A percentile compares a stretch with the other conserved stretches of the same genome.
phyloP scores from a whole-genome alignment of 2,113 vertebrate genomes.

The Eidolon helvum region DNA sequence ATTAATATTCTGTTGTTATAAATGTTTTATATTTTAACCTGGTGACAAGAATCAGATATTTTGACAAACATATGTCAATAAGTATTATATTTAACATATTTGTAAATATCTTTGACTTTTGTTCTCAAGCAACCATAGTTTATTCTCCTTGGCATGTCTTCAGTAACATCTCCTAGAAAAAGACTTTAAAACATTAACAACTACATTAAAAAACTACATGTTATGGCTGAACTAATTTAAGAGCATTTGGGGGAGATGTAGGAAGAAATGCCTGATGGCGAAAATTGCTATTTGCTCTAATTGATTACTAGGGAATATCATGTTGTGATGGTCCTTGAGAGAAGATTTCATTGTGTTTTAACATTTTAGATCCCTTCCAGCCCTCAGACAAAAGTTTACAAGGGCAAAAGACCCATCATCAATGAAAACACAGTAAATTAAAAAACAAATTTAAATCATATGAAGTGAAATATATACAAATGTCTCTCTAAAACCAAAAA shows the following conservation, averaged over 20 bases:
- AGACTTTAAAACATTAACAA: background rate
- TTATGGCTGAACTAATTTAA: background rate
- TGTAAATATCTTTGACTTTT: background rate
- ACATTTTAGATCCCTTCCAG: background rate
- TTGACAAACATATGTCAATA: background rate
- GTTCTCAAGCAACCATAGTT: background rate
- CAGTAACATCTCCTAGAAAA: background rate
- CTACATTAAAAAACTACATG: background rate
- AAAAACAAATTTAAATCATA: background rate
- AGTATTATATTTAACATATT: background rate
- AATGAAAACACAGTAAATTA: background rate
- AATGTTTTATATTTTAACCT: background rate
- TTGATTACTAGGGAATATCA: background rate
- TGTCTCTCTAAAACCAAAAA: background rate
- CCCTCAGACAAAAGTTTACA: background rate
- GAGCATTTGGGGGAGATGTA: background rate
- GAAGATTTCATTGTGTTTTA: background rate
- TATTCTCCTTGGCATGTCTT: background rate
- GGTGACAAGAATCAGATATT: background rate
- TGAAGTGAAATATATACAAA: background rate
- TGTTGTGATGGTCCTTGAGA: background rate
- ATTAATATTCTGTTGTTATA: background rate
- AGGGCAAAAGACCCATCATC: background rate
- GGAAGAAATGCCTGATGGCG: background rate
- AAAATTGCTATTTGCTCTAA: background rate